Percentiles rank a stretch among this genome's conserved stretches.
Conservation (phyloP, 1,140 invertebrate genomes). For the Neodiprion pinetum region DNA sequence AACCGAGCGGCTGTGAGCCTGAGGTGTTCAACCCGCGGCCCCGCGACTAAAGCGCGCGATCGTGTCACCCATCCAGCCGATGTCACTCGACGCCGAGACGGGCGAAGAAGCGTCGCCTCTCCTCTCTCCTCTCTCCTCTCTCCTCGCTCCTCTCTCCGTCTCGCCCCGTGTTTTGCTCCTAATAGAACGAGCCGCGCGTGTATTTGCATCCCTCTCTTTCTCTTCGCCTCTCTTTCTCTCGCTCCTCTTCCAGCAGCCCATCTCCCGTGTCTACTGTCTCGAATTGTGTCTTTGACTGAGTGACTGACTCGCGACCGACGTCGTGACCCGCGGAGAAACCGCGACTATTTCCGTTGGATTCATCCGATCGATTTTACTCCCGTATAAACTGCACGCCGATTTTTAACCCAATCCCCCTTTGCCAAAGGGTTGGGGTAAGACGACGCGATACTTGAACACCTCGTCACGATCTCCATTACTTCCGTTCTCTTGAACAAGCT, state of each 20-base stretch:
- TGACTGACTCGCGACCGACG: constrained; percentile 32
- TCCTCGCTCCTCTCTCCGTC: constrained; percentile 10
- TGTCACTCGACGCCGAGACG: constrained; percentile 43
- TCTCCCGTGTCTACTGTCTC: not conserved
- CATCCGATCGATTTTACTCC: constrained; percentile 31
- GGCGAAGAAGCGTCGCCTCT: constrained; percentile 9
- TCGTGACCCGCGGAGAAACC: constrained; percentile 16
- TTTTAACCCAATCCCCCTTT: no score
- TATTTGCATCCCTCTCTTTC: constrained; percentile 23
- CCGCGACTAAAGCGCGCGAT: constrained; percentile 47
- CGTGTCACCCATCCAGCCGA: constrained; percentile 49
- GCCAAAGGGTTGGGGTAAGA: no score
- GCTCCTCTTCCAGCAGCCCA: no score
- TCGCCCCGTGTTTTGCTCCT: constrained; percentile 47
- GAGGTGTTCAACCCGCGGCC: not conserved
- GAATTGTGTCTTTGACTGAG: constrained; percentile 24
- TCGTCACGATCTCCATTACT: no score
- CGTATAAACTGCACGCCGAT: not conserved
- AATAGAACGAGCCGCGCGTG: constrained; percentile 48
- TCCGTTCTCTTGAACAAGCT: no score
- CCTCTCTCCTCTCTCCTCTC: constrained; percentile 8
- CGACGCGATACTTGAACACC: no score
- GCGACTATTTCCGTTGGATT: not conserved
- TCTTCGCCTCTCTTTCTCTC: not conserved
- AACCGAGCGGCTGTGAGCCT: not conserved